A percentile compares a stretch with the other conserved stretches of the same genome.
Conservation (phyloP, 1,140 invertebrate species). For the Glossosoma conforme region DNA sequence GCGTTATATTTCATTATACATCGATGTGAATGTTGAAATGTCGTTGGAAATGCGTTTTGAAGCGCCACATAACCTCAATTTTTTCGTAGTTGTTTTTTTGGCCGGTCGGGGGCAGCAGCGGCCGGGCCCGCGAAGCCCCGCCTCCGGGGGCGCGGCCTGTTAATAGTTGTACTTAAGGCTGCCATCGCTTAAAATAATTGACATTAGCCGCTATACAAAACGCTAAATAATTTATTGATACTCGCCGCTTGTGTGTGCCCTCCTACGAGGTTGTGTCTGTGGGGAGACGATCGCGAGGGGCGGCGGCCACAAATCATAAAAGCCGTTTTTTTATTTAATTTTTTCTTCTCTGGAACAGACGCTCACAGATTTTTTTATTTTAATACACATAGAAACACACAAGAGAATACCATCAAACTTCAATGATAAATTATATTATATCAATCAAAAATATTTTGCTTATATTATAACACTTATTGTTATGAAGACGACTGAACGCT, state of each 20-base stretch:
- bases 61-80: constrained; percentile 24
- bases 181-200: constrained; percentile 33
- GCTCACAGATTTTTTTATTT: background rate
- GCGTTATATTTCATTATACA: background rate
- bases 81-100: constrained; percentile 6
- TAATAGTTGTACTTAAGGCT: constrained; percentile 32
- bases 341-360: background rate
- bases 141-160: constrained; percentile 28
- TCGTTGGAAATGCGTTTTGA: constrained; percentile 8
- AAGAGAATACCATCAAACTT: too few species aligned
- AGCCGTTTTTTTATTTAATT: constrained; percentile 8
- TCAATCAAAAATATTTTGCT: too few species aligned
- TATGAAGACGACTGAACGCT: too few species aligned
- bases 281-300: constrained; percentile 10
- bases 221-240: constrained; percentile 33
- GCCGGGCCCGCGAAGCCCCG: constrained; percentile 12
- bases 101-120: constrained; percentile 29
- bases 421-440: too few species aligned
- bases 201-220: constrained; percentile 32
- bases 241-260: constrained; percentile 24
- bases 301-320: constrained; percentile 25
- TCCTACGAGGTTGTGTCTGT: background rate
- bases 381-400: too few species aligned
- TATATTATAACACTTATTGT: too few species aligned
- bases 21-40: background rate